A percentile compares a stretch with the other conserved stretches of the same genome.
Conservation (phyloP, 2,888 invertebrate species). For the Liopterus haemorrhoidalis region DNA sequence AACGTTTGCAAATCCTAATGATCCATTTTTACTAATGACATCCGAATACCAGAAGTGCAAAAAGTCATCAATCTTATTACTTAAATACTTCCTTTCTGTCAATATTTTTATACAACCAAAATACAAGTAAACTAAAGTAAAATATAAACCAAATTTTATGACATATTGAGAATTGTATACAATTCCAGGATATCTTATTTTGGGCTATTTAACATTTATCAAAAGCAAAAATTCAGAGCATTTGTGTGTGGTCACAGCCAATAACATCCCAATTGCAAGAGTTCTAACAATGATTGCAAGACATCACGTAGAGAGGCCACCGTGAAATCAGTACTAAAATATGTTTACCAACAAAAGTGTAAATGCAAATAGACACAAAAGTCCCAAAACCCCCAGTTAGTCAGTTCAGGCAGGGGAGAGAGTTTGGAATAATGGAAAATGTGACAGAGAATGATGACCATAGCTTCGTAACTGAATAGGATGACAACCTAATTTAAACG, state of each 20-base stretch:
- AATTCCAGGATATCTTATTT: too few species aligned
- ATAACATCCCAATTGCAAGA: constrained; percentile 35
- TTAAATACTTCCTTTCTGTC: too few species aligned
- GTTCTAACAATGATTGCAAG: constrained; percentile 38
- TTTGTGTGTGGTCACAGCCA: constrained; percentile 5
- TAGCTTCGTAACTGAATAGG: constrained; percentile 38
- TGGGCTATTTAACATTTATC: too few species aligned
- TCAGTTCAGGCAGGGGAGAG: constrained; percentile 28
- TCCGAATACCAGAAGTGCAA: too few species aligned
- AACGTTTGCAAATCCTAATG: too few species aligned
- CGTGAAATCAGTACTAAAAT: constrained; percentile 42
- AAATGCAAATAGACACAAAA: constrained; percentile 40
- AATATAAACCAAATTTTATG: too few species aligned
- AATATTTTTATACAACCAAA: too few species aligned
- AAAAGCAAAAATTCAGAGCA: constrained; percentile 1
- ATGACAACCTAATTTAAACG: constrained; percentile 43
- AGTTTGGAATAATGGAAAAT: constrained; percentile 41
- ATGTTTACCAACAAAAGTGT: constrained; percentile 47
- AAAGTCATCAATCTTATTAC: too few species aligned
- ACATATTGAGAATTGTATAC: too few species aligned
- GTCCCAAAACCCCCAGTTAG: constrained; percentile 6
- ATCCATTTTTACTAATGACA: too few species aligned
- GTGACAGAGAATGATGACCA: constrained; percentile 43
- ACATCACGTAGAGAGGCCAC: constrained; percentile 43
- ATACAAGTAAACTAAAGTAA: too few species aligned